Conservation (phyloP, 2,888 invertebrate species). For the Callyntrura sp. region DNA sequence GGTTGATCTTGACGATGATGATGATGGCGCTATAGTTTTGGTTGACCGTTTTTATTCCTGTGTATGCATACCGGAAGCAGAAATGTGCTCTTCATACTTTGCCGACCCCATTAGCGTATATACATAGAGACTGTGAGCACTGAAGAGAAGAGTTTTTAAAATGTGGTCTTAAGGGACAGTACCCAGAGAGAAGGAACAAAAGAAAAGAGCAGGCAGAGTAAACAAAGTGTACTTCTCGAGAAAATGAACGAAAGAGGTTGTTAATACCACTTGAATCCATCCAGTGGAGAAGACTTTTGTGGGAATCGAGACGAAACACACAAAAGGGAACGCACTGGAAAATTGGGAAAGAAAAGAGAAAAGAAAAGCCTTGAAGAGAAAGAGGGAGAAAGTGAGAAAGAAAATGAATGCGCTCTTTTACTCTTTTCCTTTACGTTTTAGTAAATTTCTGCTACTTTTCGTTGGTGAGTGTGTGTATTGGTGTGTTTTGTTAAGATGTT, state of each 20-base stretch:
- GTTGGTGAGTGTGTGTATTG: too few relatives aligned
- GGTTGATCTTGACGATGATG: not conserved
- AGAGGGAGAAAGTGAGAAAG: not conserved
- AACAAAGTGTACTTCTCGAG: constrained; percentile 18
- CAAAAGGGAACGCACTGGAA: not conserved
- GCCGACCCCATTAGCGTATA: too few relatives aligned
- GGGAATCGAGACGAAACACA: not conserved
- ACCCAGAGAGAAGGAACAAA: not conserved
- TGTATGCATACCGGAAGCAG: not conserved
- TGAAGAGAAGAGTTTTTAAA: constrained; percentile 24
- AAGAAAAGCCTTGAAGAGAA: not conserved
- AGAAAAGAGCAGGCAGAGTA: constrained; percentile 23
- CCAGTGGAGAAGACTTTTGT: not conserved
- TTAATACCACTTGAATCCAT: constrained; percentile 57
- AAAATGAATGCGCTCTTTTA: not conserved
- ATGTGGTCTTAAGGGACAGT: constrained; percentile 10
- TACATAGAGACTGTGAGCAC: not conserved
- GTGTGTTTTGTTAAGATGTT: not conserved
- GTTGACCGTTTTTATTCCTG: not conserved
- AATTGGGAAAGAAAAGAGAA: constrained; percentile 12
- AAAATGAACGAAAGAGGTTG: constrained; percentile 39
- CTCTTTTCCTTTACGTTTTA: not conserved
- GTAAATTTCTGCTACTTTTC: not conserved
- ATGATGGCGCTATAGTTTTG: not conserved
- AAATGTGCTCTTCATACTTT: not conserved